Evolutionary conservation across 1,140 invertebrate species (phyloP).

Genomic region (Atta colombica): DNA sequence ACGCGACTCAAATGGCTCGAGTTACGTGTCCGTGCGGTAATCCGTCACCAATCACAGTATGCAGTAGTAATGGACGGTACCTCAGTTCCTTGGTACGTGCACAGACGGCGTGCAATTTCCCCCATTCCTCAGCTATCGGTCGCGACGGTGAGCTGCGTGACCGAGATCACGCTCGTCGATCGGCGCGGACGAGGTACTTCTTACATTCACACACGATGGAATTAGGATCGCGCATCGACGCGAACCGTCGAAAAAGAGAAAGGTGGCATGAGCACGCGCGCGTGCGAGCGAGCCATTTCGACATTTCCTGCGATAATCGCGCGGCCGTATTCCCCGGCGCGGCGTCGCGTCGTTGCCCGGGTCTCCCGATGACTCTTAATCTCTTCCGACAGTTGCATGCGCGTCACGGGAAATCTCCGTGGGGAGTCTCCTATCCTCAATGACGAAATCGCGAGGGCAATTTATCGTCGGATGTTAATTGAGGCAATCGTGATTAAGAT

Average conservation of each 20-base stretch:
- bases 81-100: neutral
- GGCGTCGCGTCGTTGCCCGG: neutral
- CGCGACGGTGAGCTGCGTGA: slow-evolving; percentile 25
- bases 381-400: slow-evolving; percentile 8
- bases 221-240: slow-evolving; percentile 23
- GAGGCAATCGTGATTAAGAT: slow-evolving; percentile 16
- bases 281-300: slow-evolving; percentile 52
- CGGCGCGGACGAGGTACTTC: slow-evolving; percentile 1
- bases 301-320: slow-evolving; percentile 66
- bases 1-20: slow-evolving; percentile 3
- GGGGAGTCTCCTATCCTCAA: neutral
- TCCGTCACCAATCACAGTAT: neutral
- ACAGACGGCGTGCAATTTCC: neutral
- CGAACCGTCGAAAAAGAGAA: slow-evolving; percentile 68
- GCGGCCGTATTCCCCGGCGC: neutral
- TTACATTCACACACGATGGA: neutral
- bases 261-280: slow-evolving; percentile 26
- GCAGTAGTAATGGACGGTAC: slow-evolving; percentile 4
- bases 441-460: slow-evolving; percentile 12
- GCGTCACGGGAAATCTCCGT: slow-evolving; percentile 9
- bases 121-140: neutral
- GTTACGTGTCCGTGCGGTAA: slow-evolving; percentile 32
- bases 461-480: slow-evolving; percentile 8
- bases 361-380: neutral
- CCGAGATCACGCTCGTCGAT: slow-evolving; percentile 28